Evolutionary conservation across 1,140 invertebrate species (phyloP).

Genomic region (Ephestia elutella): DNA sequence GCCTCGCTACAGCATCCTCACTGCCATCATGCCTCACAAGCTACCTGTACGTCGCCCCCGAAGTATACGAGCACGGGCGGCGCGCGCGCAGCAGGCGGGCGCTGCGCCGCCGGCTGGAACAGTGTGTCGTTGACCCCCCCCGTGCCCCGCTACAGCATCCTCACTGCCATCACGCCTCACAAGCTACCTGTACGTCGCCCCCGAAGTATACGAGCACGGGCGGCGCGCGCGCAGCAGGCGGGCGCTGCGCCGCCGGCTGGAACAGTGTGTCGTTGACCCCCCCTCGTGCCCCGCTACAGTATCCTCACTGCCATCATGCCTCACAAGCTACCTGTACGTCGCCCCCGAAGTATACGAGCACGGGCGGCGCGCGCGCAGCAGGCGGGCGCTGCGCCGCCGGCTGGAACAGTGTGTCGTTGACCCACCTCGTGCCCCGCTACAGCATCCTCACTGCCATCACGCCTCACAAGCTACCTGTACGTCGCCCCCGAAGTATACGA

Average conservation of each 20-base stretch:
- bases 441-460: no score
- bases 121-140: no score
- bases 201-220: conserved; percentile 86
- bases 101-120: conserved; percentile 42
- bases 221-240: conserved; percentile 65
- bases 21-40: no score
- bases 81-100: conserved; percentile 60
- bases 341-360: conserved; percentile 88
- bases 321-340: conserved; percentile 93
- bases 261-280: no score
- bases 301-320: conserved; percentile 24
- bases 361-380: conserved; percentile 62
- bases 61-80: conserved; percentile 83
- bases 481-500: conserved; percentile 90
- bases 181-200: conserved; percentile 91
- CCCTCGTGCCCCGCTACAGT: no score
- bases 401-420: no score
- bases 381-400: conserved; percentile 52
- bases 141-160: no score
- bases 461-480: no score
- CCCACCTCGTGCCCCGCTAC: no score
- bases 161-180: no score
- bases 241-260: no score
- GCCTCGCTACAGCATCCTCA: conserved; percentile 56
- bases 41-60: conserved; percentile 91